Base-by-base conservation (phyloP, 1,140 invertebrate genomes). In the Bilobella aurantiaca region DNA sequence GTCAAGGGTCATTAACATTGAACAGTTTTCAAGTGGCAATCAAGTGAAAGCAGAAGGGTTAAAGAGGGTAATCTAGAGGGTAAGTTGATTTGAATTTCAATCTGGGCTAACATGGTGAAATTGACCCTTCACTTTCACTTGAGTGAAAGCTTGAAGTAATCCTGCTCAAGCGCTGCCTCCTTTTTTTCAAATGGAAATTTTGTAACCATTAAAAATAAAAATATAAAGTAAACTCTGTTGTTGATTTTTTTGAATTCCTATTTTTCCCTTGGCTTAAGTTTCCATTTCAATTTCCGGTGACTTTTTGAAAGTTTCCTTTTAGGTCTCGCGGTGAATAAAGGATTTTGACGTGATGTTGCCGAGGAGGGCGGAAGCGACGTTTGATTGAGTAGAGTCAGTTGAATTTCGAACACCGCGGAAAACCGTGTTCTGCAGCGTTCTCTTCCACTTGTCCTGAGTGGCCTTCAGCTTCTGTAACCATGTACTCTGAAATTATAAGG, bases 391-490 rank as follows among this genome's bases (percentile, higher is more conserved):
- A 18, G 69, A 70, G 34, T 70, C 69, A 1, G 69, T 70, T 0
- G 69, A 68, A 34, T 63, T 65, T 14, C 66, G 63, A 5, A 70
- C 69, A n/a, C 69, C 69, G 28, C 69, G 69, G 34, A 70, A 70
- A 14, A 70, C 69, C 5, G 79, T 81, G 65, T 78, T 79, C 69
- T 80, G 79, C 16, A 81, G 68, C 1, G 80, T 81, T 46, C 78
- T 71, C 61, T 81, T 81, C 79, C 80, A 83, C 57, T 78, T 78
- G 68, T 83, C 82, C 68, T 81, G 80, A 1, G 81, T 81, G 65
- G 82, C 78, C 32, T 77, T 74, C 30, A 83, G 73, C 68, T 81
- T 80, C 29, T 72, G 69, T 3, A 83, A 70, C 82, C 82, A 83
- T 21, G 76, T 76, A 62, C 74, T 73, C 82, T 83, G 72, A 3